phyloP scores from a whole-genome alignment of 92 coral and sea anemone species.

The Zoanthus sansibaricus region DNA sequence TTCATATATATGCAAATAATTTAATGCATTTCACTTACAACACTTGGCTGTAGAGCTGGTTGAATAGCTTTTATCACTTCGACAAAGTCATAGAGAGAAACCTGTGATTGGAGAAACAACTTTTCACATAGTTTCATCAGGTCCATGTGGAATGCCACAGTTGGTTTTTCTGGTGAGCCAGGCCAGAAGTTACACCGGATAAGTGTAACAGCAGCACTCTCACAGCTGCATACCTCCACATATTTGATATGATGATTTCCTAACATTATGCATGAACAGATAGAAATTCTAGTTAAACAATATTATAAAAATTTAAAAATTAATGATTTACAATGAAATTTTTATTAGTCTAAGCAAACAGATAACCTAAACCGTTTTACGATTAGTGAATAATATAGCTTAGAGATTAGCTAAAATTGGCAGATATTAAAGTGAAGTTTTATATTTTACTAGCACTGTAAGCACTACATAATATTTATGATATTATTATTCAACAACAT shows the following conservation, averaged over 20 bases:
- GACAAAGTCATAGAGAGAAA: slow-evolving; percentile 39
- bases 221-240: slow-evolving; percentile 58
- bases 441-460: neutral
- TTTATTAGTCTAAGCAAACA: no score
- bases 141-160: slow-evolving; percentile 35
- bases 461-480: neutral
- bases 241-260: slow-evolving; percentile 36
- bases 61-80: slow-evolving; percentile 44
- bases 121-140: slow-evolving; percentile 55
- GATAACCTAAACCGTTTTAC: neutral
- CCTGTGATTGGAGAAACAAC: slow-evolving; percentile 48
- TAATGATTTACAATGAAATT: no score
- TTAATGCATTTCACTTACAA: slow-evolving; percentile 23
- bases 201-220: slow-evolving; percentile 42
- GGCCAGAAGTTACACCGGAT: slow-evolving; percentile 55
- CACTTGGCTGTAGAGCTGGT: slow-evolving; percentile 41
- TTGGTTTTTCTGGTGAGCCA: slow-evolving; percentile 62
- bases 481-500: neutral
- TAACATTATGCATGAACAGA: no score
- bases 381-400: neutral
- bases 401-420: slow-evolving; percentile 3
- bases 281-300: no score
- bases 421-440: neutral
- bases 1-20: neutral
- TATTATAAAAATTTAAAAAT: no score